Evolutionary conservation across 2,113 vertebrate species (phyloP).

Genomic region (Hemiscyllium ocellatum): DNA sequence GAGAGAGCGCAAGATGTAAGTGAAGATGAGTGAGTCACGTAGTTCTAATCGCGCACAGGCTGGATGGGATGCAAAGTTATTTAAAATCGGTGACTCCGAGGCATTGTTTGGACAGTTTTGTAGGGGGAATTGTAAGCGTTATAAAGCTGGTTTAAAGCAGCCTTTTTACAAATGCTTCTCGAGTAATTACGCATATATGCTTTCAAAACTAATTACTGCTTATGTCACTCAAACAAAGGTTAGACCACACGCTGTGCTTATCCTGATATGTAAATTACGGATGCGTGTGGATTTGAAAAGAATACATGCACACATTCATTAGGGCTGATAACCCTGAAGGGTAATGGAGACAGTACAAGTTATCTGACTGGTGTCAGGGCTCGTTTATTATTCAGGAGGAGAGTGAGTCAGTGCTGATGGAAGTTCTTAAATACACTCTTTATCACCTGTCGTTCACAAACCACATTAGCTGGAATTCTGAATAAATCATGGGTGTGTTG

Average conservation of each 20-base stretch:
- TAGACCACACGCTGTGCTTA: slow-evolving; percentile 35
- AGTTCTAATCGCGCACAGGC: background rate
- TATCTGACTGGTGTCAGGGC: slow-evolving; percentile 4
- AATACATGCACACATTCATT: slow-evolving; percentile 30
- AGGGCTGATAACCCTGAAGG: slow-evolving; percentile 24
- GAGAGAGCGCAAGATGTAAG: too few species aligned
- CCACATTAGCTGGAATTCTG: background rate
- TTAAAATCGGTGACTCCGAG: too few species aligned
- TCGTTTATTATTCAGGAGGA: background rate
- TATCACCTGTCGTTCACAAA: background rate
- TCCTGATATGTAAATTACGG: slow-evolving; percentile 37
- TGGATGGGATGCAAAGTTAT: background rate
- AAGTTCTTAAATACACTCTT: background rate
- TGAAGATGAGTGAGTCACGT: background rate
- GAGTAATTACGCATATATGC: slow-evolving; percentile 33
- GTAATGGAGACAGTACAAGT: slow-evolving; percentile 31
- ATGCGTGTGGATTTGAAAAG: slow-evolving; percentile 1
- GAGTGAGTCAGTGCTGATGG: slow-evolving; percentile 28
- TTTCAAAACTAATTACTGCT: slow-evolving; percentile 36
- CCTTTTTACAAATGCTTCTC: slow-evolving; percentile 1
- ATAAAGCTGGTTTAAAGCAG: background rate
- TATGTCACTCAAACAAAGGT: slow-evolving; percentile 34
- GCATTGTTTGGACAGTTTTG: background rate
- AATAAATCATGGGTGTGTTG: background rate
- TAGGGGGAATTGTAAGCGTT: background rate